These are phyloP conservation scores for Xenentodon cancila DNA, from an alignment of 2,797 vertebrate genomes.

Conservation along the genomic window DNA sequence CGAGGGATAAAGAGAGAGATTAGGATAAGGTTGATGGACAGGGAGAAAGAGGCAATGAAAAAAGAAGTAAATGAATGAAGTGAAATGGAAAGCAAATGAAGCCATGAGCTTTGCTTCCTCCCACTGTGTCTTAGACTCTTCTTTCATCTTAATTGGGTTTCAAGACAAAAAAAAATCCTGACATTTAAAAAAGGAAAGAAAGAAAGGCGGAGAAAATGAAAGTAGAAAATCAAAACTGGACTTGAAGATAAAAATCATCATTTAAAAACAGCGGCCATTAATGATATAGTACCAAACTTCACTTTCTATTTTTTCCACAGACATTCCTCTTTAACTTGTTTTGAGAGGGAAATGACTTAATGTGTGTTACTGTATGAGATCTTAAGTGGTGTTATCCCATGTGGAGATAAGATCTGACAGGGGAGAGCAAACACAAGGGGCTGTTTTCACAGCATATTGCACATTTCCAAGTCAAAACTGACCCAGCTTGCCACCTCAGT, in stretches of 20 bases:
- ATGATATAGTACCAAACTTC: constrained; percentile 45
- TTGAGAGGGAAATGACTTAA: constrained; percentile 81
- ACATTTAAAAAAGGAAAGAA: constrained; percentile 17
- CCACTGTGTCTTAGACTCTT: constrained; percentile 37
- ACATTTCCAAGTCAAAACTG: constrained; percentile 78
- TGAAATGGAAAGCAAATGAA: constrained; percentile 66
- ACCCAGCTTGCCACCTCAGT: constrained; percentile 61
- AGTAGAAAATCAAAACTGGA: constrained; percentile 39
- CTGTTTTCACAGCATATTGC: constrained; percentile 79
- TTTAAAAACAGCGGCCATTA: constrained; percentile 45
- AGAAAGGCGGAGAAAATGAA: no score
- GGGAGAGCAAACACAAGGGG: constrained; percentile 57
- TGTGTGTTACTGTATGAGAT: constrained; percentile 80
- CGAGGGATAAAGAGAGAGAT: constrained; percentile 75
- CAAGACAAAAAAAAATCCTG: constrained; percentile 52
- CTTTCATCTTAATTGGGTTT: constrained; percentile 56
- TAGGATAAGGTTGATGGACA: constrained; percentile 77
- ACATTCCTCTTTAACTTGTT: constrained; percentile 66
- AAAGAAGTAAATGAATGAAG: constrained; percentile 72
- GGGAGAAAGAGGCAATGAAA: constrained; percentile 78
- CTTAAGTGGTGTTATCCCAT: constrained; percentile 81
- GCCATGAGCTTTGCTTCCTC: constrained; percentile 54
- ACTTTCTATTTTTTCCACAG: constrained; percentile 24
- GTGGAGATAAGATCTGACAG: constrained; percentile 75
- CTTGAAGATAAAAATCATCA: constrained; percentile 61